Conservation (phyloP, 1,140 invertebrate species). For the Agrypnia vestita region DNA sequence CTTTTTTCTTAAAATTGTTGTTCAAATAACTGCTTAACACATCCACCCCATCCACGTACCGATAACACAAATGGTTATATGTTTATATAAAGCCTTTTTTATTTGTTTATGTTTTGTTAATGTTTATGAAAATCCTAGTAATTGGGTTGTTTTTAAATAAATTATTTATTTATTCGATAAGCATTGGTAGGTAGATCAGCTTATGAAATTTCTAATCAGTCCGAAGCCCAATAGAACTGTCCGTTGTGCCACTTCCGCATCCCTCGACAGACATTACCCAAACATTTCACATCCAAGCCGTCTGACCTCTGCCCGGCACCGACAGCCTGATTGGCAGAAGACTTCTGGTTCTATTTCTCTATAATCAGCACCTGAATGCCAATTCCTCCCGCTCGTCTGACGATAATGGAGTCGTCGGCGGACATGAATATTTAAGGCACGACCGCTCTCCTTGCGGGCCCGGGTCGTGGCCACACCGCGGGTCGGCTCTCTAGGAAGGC, state of each 20-base stretch:
- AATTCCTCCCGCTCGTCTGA: neutral
- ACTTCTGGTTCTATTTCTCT: conserved; percentile 14
- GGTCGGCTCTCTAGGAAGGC: neutral
- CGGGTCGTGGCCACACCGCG: neutral
- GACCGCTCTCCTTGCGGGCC: conserved; percentile 13
- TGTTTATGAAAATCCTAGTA: no score
- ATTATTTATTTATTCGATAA: no score
- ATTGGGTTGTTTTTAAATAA: no score
- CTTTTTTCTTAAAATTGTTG: no score
- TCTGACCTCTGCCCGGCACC: conserved; percentile 3
- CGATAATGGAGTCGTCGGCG: neutral
- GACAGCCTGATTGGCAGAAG: neutral
- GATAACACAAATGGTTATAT: no score
- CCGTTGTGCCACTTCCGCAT: conserved; percentile 9
- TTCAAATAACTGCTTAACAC: no score
- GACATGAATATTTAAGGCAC: conserved; percentile 36
- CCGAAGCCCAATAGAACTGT: neutral
- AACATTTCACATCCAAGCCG: conserved; percentile 9
- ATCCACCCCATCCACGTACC: no score
- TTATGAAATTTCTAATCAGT: no score
- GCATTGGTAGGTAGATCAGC: no score
- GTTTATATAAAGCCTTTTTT: no score
- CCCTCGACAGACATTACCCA: conserved; percentile 14
- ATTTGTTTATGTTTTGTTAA: no score
- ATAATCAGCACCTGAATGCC: conserved; percentile 34